Conservation (phyloP, 1,140 invertebrate species). For the Drosophila asahinai region DNA sequence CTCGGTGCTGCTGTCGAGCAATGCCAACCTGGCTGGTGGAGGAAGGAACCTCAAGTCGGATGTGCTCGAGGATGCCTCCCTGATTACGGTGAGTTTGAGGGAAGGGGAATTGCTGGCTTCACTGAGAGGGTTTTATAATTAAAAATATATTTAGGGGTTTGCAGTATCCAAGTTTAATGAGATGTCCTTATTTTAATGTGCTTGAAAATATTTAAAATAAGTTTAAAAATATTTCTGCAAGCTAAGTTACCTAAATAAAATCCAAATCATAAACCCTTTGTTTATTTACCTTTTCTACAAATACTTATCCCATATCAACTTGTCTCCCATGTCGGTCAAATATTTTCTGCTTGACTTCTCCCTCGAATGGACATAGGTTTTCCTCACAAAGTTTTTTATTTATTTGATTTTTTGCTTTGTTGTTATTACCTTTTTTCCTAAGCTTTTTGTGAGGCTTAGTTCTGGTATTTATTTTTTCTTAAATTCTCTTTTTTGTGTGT, state of each 20-base stretch:
- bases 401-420: slow-evolving; percentile 12
- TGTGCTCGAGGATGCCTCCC: slow-evolving; percentile 82
- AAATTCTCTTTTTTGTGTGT: slow-evolving; percentile 65
- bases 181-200: too few relatives aligned
- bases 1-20: slow-evolving; percentile 78
- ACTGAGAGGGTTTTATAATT: too few relatives aligned
- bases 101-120: neutral
- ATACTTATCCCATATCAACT: neutral
- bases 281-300: neutral
- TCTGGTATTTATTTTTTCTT: slow-evolving; percentile 40
- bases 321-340: slow-evolving; percentile 6
- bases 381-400: slow-evolving; percentile 24
- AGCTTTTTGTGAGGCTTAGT: slow-evolving; percentile 5
- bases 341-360: slow-evolving; percentile 12
- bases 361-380: slow-evolving; percentile 54
- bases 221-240: neutral
- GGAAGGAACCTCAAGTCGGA: slow-evolving; percentile 81
- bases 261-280: too few relatives aligned
- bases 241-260: neutral
- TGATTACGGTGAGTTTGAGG: slow-evolving; percentile 77
- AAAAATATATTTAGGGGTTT: too few relatives aligned
- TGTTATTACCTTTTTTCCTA: slow-evolving; percentile 6
- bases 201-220: too few relatives aligned
- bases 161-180: too few relatives aligned
- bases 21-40: slow-evolving; percentile 76